These are phyloP conservation scores for Molossus molossus DNA, from an alignment of 2,797 vertebrate genomes.

Conservation along the genomic window DNA sequence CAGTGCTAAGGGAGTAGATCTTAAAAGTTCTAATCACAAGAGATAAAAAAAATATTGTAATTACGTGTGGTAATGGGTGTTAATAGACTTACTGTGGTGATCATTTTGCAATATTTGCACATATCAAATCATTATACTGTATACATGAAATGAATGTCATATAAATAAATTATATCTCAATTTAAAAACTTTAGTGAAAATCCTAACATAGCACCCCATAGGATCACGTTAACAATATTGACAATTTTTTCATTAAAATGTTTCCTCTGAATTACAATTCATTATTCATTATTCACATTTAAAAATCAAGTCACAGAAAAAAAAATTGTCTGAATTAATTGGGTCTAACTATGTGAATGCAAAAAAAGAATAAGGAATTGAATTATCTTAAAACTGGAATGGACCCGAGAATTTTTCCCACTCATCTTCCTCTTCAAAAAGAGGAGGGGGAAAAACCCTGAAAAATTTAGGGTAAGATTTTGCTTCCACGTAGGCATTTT, in stretches of 20 bases:
- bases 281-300: constrained; percentile 34
- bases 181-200: constrained; percentile 23
- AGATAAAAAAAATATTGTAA: background rate
- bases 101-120: background rate
- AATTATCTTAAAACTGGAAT: constrained; percentile 29
- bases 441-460: background rate
- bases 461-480: constrained; percentile 21
- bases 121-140: background rate
- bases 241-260: constrained; percentile 9
- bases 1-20: background rate
- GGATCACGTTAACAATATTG: background rate
- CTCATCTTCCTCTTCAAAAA: background rate
- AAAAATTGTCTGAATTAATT: background rate
- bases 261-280: constrained; percentile 26
- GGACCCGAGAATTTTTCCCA: background rate
- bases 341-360: background rate
- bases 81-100: background rate
- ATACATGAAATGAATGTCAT: background rate
- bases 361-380: constrained; percentile 59
- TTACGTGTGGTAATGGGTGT: background rate
- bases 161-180: background rate
- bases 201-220: background rate
- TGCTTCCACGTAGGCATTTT: background rate
- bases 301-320: constrained; percentile 17
- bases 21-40: constrained; percentile 8